Base-by-base conservation (phyloP, 2,113 vertebrate species). In the Neolamprologus tretocephalus region DNA sequence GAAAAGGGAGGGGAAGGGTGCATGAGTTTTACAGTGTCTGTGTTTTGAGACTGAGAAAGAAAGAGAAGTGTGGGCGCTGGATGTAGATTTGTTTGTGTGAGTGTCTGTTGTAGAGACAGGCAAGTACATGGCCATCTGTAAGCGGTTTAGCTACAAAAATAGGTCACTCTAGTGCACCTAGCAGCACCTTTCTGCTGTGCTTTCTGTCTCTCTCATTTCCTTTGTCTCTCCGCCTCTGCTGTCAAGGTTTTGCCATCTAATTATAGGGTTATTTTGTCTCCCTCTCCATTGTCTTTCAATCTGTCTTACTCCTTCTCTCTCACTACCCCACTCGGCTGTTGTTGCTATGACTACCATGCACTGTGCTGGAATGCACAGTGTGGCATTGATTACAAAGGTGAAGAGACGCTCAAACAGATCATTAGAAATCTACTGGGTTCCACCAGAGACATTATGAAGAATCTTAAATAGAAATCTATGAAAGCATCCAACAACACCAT, bases 311-410 rank as follows among this genome's bases (percentile, higher is more conserved):
- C 85, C 55, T 87, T 94, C 91, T 89, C 58, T 90, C 84, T 92
- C 89, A 86, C 92, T 94, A 91, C 88, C 71, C 82, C 87, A 85
- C 75, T 92, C n/a, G 33, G 86, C 91, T 91, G 86, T 87, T 92
- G 95, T 96, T 95, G 93, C 95, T 94, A 96, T 96, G 95, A 78
- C 93, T 90, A 96, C 96, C 78, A 84, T 5, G 49, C 86, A 87
- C 86, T 93, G 90, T 95, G 91, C 84, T 91, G 94, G 94, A 94
- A 96, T 94, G 90, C 93, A 89, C 86, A 89, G 31, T 83, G 83
- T 89, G 45, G 82, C 61, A 45, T 90, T 90, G 80, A 91, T 92
- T 91, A 86, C 89, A 90, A 81, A 79, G 90, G 92, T 83, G 91
- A 94, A 57, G 81, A 90, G 87, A 93, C 79, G 84, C 91, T 95